phyloP scores from a whole-genome alignment of 1,140 invertebrate genomes.

The Calephelis nemesis region DNA sequence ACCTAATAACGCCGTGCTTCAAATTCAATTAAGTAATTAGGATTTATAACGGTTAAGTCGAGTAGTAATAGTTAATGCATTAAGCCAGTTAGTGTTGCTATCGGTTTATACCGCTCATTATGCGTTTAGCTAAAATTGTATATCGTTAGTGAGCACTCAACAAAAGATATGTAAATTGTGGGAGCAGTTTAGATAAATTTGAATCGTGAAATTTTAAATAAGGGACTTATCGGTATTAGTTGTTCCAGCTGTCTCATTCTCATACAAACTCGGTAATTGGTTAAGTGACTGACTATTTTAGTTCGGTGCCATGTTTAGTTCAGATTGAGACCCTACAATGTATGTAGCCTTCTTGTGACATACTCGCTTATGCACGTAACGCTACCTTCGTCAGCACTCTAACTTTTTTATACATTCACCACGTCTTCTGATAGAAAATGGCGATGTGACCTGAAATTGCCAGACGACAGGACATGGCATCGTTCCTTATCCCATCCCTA shows the following conservation, averaged over 20 bases:
- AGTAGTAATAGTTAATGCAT: constrained; percentile 7
- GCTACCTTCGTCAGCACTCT: no score
- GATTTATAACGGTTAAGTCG: background rate
- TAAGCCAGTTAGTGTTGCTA: constrained; percentile 12
- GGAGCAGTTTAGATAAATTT: constrained; percentile 17
- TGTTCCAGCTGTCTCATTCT: background rate
- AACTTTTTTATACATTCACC: no score
- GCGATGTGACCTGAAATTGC: no score
- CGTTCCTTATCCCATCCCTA: background rate
- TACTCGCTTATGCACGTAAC: no score
- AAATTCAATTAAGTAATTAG: background rate
- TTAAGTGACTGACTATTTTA: background rate
- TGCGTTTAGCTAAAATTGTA: constrained; percentile 23
- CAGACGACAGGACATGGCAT: background rate
- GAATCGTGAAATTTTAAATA: constrained; percentile 59
- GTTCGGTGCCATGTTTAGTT: no score
- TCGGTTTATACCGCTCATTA: constrained; percentile 18
- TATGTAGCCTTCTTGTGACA: no score
- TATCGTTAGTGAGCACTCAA: constrained; percentile 21
- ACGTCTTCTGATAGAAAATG: no score
- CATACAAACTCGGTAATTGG: constrained; percentile 1
- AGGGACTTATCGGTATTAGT: constrained; percentile 32
- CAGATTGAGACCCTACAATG: no score
- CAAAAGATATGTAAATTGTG: constrained; percentile 25
- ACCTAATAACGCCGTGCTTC: background rate